Evolutionary conservation across 2,797 vertebrate genomes (phyloP).

Genomic region (Phalanger gymnotis): DNA sequence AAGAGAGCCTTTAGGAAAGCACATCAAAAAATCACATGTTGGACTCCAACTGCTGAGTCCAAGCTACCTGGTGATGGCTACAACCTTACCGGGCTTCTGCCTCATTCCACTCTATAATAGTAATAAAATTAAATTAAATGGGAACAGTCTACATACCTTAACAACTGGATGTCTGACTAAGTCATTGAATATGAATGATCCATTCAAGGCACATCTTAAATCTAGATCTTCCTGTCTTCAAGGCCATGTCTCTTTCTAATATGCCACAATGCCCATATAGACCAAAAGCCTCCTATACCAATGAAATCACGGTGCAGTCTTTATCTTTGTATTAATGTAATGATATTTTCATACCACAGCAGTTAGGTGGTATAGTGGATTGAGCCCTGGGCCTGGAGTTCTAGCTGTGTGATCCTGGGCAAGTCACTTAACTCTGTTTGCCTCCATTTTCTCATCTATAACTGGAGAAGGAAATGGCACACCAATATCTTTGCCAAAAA

Average conservation of each 20-base stretch:
- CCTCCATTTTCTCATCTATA: background rate
- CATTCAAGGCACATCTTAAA: background rate
- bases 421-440: background rate
- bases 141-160: background rate
- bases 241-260: background rate
- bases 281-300: background rate
- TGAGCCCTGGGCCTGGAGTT: background rate
- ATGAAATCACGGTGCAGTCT: background rate
- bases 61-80: background rate
- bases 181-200: background rate
- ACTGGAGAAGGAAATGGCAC: background rate
- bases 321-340: background rate
- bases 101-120: background rate
- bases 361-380: background rate
- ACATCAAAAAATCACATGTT: background rate
- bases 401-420: background rate
- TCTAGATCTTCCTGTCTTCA: background rate
- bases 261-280: background rate
- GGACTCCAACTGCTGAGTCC: background rate
- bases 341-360: background rate
- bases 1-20: background rate
- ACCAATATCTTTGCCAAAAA: background rate
- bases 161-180: background rate
- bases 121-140: background rate
- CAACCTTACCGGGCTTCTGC: background rate